Conservation (phyloP, 2,113 vertebrate species). For the Antechinus flavipes region DNA sequence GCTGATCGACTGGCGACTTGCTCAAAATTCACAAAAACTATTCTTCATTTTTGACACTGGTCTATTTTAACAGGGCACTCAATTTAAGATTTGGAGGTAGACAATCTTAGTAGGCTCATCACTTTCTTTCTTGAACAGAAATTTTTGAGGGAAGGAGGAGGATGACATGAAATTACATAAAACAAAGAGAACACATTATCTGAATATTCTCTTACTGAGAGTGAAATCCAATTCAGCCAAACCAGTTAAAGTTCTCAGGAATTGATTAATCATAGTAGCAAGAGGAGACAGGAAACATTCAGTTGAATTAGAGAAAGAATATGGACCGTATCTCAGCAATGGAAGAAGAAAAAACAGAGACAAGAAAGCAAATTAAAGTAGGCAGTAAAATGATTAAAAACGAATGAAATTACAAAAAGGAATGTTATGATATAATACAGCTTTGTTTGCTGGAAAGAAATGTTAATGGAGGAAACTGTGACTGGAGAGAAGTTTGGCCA, state of each 20-base stretch:
- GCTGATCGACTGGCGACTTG: slow-evolving; percentile 81
- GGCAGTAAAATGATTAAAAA: not conserved
- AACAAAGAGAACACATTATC: slow-evolving; percentile 30
- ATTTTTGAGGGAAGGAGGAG: not conserved
- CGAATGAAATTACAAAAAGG: slow-evolving; percentile 13
- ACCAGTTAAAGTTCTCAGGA: not conserved
- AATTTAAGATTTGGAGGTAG: slow-evolving; percentile 74
- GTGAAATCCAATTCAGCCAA: not conserved
- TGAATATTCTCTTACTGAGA: not conserved
- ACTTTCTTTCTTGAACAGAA: slow-evolving; percentile 34
- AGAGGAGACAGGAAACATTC: not conserved
- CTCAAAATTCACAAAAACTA: slow-evolving; percentile 84
- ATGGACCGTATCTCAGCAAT: not conserved
- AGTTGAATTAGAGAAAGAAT: slow-evolving; percentile 20
- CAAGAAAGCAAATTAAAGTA: slow-evolving; percentile 8
- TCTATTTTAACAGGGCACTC: slow-evolving; percentile 76
- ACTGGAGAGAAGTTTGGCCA: not conserved
- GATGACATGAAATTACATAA: slow-evolving; percentile 3
- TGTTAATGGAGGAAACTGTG: not conserved
- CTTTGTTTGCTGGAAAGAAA: not conserved
- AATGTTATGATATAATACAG: not conserved
- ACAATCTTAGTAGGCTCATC: slow-evolving; percentile 61
- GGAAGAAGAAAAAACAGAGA: slow-evolving; percentile 25
- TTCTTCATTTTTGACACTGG: slow-evolving; percentile 83
- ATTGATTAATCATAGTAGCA: not conserved